These are phyloP conservation scores for Aphaenogaster rudis DNA, from an alignment of 1,140 invertebrate genomes.

Conservation along the genomic window DNA sequence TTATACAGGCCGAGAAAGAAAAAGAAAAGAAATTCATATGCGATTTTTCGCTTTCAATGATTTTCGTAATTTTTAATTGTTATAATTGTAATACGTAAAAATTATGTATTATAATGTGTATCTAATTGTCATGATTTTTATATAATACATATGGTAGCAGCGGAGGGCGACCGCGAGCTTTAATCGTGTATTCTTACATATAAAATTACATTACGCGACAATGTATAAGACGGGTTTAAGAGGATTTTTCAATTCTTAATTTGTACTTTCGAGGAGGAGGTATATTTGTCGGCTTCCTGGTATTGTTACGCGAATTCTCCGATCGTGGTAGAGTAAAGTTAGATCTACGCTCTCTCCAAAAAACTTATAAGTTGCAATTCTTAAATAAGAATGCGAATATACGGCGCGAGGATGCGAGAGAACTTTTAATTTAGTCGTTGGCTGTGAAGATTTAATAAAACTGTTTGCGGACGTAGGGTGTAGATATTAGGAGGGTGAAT, in stretches of 20 bases:
- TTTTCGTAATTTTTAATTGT: not conserved
- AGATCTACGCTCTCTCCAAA: not conserved
- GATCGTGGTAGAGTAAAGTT: constrained; percentile 11
- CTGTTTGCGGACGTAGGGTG: constrained; percentile 52
- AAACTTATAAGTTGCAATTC: constrained; percentile 19
- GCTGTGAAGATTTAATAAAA: constrained; percentile 75
- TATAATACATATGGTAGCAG: not conserved
- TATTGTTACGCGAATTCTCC: constrained; percentile 18
- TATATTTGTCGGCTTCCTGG: constrained; percentile 7
- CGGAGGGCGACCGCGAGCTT: not conserved
- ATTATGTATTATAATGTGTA: not conserved
- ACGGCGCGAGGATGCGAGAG: not conserved
- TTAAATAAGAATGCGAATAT: constrained; percentile 23
- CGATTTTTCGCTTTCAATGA: not conserved
- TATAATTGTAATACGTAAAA: not conserved
- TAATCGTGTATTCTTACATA: not conserved
- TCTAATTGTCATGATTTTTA: not conserved
- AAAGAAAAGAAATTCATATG: not conserved
- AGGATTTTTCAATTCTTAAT: constrained; percentile 15
- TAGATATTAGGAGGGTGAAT: constrained; percentile 59
- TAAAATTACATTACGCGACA: constrained; percentile 5
- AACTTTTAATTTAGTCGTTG: constrained; percentile 76
- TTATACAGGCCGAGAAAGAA: too few relatives aligned
- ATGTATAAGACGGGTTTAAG: constrained; percentile 7
- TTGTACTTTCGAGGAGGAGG: constrained; percentile 15